Evolutionary conservation across 2,888 invertebrate species (phyloP), one percentile per base, ranked within the genome.

Genomic region (Ditula angustiorana): DNA sequence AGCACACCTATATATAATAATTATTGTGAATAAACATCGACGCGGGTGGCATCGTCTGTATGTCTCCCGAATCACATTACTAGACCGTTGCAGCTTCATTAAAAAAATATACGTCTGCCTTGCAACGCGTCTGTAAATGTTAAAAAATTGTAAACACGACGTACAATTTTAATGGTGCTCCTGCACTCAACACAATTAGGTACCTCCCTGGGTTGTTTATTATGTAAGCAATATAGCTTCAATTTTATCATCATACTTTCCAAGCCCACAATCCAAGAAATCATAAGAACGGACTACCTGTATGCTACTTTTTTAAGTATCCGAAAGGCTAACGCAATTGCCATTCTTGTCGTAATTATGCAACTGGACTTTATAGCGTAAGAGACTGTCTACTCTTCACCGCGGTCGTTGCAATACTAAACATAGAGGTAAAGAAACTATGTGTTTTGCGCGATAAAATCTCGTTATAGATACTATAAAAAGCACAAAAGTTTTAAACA

Each of bases 61-160:
- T 28, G 23, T 52, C 53, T 30, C 50, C 33, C 41, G 1, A n/a
- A 56, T 16, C 28, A 23, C 28, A 49, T 41, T 26, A 57, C 28
- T 30, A 44, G 37, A 50, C 28, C 30, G 37, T 57, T 52, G 63
- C 50, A 44, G 63, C 52, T 52, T 57, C 44, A 19, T n/a, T 23
- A 46, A 19, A 58, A 58, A 63, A 63, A 63, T 61, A 63, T 57
- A 57, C 44, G 52, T 63, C 26, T 33, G 47, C 61, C 11, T 50
- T 33, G 26, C 57, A 57, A 56, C 35, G 16, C 28, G 30, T 49
- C 56, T 13, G 50, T 60, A 49, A 49, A 23, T 50, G n/a, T n/a
- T n/a, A n/a, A n/a, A n/a, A n/a, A n/a, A n/a, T 50, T 50, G 37
- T 49, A 23, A 19, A n/a, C 28, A 19, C 26, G 19, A 16, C 37